phyloP scores from a whole-genome alignment of 1,140 invertebrate genomes.

The Drosophila guanche region DNA sequence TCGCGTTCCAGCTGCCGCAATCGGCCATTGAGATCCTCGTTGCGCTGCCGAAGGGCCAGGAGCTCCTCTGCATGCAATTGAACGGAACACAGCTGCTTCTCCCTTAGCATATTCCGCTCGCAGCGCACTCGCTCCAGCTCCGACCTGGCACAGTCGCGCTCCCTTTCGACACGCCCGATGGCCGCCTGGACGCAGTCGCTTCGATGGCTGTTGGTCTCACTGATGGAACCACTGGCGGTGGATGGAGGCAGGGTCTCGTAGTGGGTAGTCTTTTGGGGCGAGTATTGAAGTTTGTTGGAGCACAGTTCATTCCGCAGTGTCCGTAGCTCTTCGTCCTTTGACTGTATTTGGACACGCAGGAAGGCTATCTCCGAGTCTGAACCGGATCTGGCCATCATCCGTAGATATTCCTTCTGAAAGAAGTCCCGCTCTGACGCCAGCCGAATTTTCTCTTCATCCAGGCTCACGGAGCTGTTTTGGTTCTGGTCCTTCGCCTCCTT shows the following conservation, averaged over 20 bases:
- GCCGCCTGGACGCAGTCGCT: constrained; percentile 77
- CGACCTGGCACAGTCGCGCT: constrained; percentile 68
- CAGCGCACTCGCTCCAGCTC: constrained; percentile 75
- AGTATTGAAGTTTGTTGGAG: constrained; percentile 22
- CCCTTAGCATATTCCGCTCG: constrained; percentile 69
- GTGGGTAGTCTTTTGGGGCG: constrained; percentile 39
- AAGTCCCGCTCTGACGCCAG: constrained; percentile 74
- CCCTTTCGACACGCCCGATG: constrained; percentile 67
- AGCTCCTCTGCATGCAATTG: constrained; percentile 68
- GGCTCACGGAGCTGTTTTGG: constrained; percentile 11
- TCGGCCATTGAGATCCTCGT: constrained; percentile 55
- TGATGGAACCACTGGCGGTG: constrained; percentile 16
- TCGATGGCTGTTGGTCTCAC: constrained; percentile 16
- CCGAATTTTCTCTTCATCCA: constrained; percentile 76
- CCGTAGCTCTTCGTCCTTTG: constrained; percentile 75
- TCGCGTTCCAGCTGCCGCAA: constrained; percentile 67
- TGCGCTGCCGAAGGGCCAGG: constrained; percentile 54
- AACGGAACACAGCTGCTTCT: constrained; percentile 60
- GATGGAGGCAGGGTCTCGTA: constrained; percentile 38
- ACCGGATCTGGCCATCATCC: constrained; percentile 61
- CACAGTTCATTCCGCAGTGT: constrained; percentile 62
- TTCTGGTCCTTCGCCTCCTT: constrained; percentile 55
- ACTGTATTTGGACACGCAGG: constrained; percentile 73
- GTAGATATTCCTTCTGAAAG: constrained; percentile 81
- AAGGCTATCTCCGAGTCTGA: constrained; percentile 73